These are phyloP conservation scores for Tenthredo notha DNA, from an alignment of 2,888 invertebrate genomes.

Conservation along the genomic window DNA sequence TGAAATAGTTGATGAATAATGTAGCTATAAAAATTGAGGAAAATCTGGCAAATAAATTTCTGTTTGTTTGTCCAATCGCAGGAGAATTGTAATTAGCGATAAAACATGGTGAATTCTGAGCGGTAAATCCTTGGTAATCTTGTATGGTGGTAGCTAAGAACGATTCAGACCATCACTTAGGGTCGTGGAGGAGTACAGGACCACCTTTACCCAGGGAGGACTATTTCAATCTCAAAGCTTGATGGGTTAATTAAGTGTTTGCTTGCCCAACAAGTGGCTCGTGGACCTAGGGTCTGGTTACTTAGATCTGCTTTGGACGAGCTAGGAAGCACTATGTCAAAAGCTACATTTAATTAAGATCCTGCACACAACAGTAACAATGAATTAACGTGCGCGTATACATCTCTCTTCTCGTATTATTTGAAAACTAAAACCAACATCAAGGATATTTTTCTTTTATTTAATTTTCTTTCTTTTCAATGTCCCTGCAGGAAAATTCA, in stretches of 20 bases:
- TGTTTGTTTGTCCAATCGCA: neutral
- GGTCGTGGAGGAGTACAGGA: neutral
- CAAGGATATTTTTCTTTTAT: neutral
- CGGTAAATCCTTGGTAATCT: slow-evolving; percentile 40
- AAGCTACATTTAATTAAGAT: slow-evolving; percentile 47
- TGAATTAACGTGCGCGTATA: neutral
- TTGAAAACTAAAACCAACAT: neutral
- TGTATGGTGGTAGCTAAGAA: slow-evolving; percentile 10
- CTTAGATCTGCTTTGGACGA: neutral
- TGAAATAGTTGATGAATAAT: neutral
- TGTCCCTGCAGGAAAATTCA: neutral
- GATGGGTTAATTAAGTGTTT: slow-evolving; percentile 73
- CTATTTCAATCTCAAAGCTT: slow-evolving; percentile 64
- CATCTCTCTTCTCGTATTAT: neutral
- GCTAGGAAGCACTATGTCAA: slow-evolving; percentile 6
- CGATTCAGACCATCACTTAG: slow-evolving; percentile 21
- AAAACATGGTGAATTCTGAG: slow-evolving; percentile 3
- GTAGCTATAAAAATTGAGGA: neutral
- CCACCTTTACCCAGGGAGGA: slow-evolving; percentile 48
- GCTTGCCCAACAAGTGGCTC: slow-evolving; percentile 64
- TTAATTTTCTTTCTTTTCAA: too few species aligned
- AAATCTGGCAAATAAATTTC: neutral
- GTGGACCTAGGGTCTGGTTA: slow-evolving; percentile 16
- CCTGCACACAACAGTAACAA: slow-evolving; percentile 17
- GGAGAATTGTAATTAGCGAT: neutral